Base-by-base conservation (phyloP, 1,140 invertebrate genomes). In the Zophobas atratus region DNA sequence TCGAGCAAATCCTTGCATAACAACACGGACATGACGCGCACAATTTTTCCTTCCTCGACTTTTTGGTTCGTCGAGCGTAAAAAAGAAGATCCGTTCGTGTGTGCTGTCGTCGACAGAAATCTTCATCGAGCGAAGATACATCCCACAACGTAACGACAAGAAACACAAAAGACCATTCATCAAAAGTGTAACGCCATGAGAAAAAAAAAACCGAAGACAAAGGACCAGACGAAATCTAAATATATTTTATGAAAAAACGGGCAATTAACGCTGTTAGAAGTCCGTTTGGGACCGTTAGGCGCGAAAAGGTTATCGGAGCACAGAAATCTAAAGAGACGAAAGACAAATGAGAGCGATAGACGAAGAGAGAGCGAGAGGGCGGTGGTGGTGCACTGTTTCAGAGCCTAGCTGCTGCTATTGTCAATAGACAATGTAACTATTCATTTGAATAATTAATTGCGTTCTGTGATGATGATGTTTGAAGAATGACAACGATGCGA, bases 371-470 rank as follows among this genome's bases (percentile, higher is more conserved):
- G n/a, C 49, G 49, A 51, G 6, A 3, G 43, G 3, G 49, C 3
- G 6, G 4, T 2, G 49, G 49, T 51, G 6, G 49, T 5, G 6
- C 49, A 51, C 20, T 51, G 49, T 20, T 51, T 5, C 20, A 5
- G 49, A 51, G 49, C 49, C 20, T 51, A 20, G 20, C 20, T 20
- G 20, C 20, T 20, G 20, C 49, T 20, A 51, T 51, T 51, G 49
- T 51, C 49, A 20, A 51, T 51, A 51, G 8, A 51, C 49, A 51
- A 51, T 51, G 49, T 51, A 51, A 51, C 49, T 51, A 51, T 51
- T 51, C 49, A 51, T 51, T 51, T 51, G 49, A 20, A 51, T 51
- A 51, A 51, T 51, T 51, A 51, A 51, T 51, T 51, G 49, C n/a
- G 20, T 20, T 20, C 20, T 20, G 20, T 20, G 20, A 20, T 51